A percentile compares a stretch with the other conserved stretches of the same genome.
phyloP scores from a whole-genome alignment of 2,113 vertebrate genomes.

The Dendropsophus ebraccatus region DNA sequence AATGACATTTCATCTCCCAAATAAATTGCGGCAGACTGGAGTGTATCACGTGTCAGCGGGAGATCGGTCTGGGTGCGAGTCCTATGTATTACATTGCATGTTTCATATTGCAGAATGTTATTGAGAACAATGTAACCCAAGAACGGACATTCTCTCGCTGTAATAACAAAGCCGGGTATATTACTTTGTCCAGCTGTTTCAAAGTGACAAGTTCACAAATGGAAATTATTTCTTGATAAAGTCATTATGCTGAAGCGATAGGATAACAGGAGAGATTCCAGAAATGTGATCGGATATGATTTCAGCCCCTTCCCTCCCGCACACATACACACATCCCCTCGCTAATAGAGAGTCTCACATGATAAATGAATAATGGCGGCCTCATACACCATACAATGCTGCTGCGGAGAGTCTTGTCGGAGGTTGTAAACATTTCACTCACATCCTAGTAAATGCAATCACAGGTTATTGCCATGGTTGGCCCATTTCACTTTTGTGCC shows the following conservation, averaged over 20 bases:
- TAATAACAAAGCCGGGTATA: constrained; percentile 4
- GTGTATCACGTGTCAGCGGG: neutral
- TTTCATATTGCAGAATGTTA: neutral
- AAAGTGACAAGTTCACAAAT: constrained; percentile 8
- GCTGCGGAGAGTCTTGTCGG: too few species aligned
- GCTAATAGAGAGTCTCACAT: too few species aligned
- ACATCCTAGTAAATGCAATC: too few species aligned
- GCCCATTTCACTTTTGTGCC: too few species aligned
- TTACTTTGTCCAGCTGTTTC: constrained; percentile 13
- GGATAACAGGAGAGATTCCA: neutral
- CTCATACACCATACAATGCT: too few species aligned
- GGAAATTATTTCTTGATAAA: neutral
- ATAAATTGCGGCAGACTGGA: neutral
- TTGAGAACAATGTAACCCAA: constrained; percentile 27
- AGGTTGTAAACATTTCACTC: too few species aligned
- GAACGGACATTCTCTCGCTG: neutral
- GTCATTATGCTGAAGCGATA: too few species aligned
- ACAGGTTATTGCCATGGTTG: too few species aligned
- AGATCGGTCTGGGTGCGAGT: neutral
- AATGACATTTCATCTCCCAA: neutral
- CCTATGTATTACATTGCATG: constrained; percentile 2
- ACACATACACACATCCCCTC: too few species aligned
- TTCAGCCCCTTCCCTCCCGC: too few species aligned
- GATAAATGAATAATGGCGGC: too few species aligned
- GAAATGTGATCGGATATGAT: neutral